Evolutionary conservation across 2,797 vertebrate genomes (phyloP).

Genomic region (Clamator glandarius): DNA sequence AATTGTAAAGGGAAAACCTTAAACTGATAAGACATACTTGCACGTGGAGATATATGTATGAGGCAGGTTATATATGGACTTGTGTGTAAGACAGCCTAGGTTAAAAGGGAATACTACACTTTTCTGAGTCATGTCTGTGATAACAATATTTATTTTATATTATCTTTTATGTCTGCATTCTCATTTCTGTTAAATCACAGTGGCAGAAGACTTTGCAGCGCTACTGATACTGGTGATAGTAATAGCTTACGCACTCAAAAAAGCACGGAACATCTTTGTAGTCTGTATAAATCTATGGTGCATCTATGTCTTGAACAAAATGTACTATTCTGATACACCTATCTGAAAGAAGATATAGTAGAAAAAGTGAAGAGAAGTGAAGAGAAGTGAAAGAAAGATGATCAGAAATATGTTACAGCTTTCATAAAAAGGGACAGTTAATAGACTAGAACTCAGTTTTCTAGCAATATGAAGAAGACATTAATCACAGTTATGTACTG

Average conservation of each 20-base stretch:
- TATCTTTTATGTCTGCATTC: neutral
- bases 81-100: neutral
- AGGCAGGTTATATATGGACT: neutral
- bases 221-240: neutral
- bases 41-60: neutral
- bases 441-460: conserved; percentile 54
- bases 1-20: neutral
- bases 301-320: neutral
- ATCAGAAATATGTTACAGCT: conserved; percentile 28
- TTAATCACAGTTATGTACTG: conserved; percentile 33
- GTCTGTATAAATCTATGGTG: neutral
- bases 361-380: neutral
- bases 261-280: neutral
- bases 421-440: conserved; percentile 45
- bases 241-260: neutral
- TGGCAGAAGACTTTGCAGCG: neutral
- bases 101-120: neutral
- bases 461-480: neutral
- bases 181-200: neutral
- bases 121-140: neutral
- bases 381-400: conserved; percentile 25
- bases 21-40: neutral
- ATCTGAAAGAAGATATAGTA: conserved; percentile 11
- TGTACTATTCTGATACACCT: neutral
- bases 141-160: neutral